Base-by-base conservation (phyloP, 2,888 invertebrate genomes). In the Trachelus iudaicus region DNA sequence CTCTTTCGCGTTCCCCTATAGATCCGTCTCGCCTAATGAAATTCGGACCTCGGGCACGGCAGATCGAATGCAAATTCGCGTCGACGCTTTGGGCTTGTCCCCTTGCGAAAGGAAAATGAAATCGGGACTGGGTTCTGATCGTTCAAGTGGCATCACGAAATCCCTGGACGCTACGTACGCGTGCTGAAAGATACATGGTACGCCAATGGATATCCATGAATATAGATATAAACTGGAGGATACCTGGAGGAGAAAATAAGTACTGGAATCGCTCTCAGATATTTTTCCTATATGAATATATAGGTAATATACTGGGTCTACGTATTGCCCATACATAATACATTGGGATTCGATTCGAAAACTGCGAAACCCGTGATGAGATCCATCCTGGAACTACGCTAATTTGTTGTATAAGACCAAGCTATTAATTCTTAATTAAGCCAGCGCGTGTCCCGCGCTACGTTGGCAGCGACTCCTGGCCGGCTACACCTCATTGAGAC, bases 371-470 rank as follows among this genome's bases (percentile, higher is more conserved):
- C 56, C 2, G 15, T 56, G 56, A 56, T 9, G 23, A 56, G 15
- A 75, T 75, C 56, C 34, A 77, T 69, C 56, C 69, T 71, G 77
- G 77, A 77, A 73, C 71, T 78, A 69, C 71, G 75, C 35, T 78
- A 78, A 78, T 76, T 78, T 78, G 71, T 73, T 68, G 77, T 69
- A 79, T 79, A 71, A 84, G 84, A 77, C 79, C 75, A 80, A 34
- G 78, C 87, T 88, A 87, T 89, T 87, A 89, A 88, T 89, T 88
- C 84, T 87, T 88, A 89, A 89, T 89, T 87, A 89, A 89, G 85
- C 83, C 85, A 81, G 79, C 82, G 80, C 77, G 82, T 80, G 81
- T 81, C 82, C 79, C 76, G 81, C 81, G 79, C 83, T 81, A 80
- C 80, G 82, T 87, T 89, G 89, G 89, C 89, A 88, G 82, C 82